Base-by-base conservation (phyloP, 2,113 vertebrate genomes). In the Suricata suricatta region DNA sequence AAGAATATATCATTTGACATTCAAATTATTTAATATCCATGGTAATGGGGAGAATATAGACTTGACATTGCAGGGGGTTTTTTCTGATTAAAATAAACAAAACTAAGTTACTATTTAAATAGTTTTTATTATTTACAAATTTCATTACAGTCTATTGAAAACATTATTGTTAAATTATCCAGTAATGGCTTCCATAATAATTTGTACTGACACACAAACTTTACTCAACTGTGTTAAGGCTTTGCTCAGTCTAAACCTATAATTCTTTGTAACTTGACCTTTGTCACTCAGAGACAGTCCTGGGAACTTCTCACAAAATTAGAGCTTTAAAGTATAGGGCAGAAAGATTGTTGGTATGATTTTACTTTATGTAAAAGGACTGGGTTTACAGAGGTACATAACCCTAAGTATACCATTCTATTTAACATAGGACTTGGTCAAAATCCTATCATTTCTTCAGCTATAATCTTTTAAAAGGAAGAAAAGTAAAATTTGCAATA, bases 21-120 rank as follows among this genome's bases (percentile, higher is more conserved):
- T 85, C 94, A 96, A 97, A 96, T 17, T 97, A 82, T 83, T 97
- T 29, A 74, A 95, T 89, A 95, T 5, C 15, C 47, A 38, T 66
- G 25, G 3, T 72, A 35, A 52, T 66, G 33, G 50, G 27, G 13
- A 60, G 3, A 82, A 83, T 25, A 25, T 0, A 72, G n/a, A 85
- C 8, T 77, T 88, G 3, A 29, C 54, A 35, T 21, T 79, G 52
- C 9, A 86, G 41, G 41, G 41, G 3, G 15, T 3, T 71, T 68
- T 87, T 77, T 25, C 47, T 76, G 6, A 71, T 82, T 90, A 16
- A 95, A 81, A 60, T 68, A 69, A 82, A 74, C 29, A 66, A 31
- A 77, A 76, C 25, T 85, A n/a, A 72, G 79, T 47, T 66, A 71
- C 29, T 66, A 12, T 90, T 60, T 90, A 41, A 57, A 63, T 60